Percentiles rank a stretch among this genome's conserved stretches.
Conservation (phyloP, 2,888 invertebrate species). For the Tetragonula carbonaria region DNA sequence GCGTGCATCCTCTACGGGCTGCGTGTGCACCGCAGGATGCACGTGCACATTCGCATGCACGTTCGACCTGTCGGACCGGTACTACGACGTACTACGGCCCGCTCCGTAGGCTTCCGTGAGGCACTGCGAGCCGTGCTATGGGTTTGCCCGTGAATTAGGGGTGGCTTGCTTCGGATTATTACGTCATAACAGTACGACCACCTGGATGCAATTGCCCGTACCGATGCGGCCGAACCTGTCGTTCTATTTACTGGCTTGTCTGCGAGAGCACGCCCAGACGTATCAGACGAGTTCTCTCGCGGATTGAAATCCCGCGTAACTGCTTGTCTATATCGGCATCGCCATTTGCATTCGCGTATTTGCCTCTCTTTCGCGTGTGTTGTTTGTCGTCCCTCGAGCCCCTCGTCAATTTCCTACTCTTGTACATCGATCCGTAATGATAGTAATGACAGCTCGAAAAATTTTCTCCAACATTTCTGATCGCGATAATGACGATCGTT, state of each 20-base stretch:
- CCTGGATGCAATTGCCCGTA: conserved; percentile 79
- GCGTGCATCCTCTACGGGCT: conserved; percentile 40
- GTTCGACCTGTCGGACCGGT: conserved; percentile 51
- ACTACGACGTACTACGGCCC: conserved; percentile 42
- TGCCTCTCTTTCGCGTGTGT: not conserved
- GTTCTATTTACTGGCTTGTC: conserved; percentile 75
- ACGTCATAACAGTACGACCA: conserved; percentile 79
- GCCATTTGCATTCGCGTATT: not conserved
- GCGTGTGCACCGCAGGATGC: conserved; percentile 55
- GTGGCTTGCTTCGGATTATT: conserved; percentile 78
- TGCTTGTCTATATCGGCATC: not conserved
- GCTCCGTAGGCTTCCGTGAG: conserved; percentile 14
- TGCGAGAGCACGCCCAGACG: conserved; percentile 28
- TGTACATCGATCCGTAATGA: not conserved
- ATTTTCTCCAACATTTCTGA: conserved; percentile 3
- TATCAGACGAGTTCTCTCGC: conserved; percentile 45
- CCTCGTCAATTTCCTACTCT: not conserved
- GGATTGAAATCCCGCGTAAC: conserved; percentile 15
- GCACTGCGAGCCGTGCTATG: conserved; percentile 43
- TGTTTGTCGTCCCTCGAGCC: not conserved
- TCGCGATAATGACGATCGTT: conserved; percentile 43
- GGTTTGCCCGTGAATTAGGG: conserved; percentile 76
- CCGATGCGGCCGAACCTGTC: conserved; percentile 73
- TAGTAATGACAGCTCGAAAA: not conserved
- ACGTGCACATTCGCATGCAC: conserved; percentile 60